These are phyloP conservation scores for Nymphicus hollandicus DNA, from an alignment of 2,113 vertebrate species.

Conservation along the genomic window DNA sequence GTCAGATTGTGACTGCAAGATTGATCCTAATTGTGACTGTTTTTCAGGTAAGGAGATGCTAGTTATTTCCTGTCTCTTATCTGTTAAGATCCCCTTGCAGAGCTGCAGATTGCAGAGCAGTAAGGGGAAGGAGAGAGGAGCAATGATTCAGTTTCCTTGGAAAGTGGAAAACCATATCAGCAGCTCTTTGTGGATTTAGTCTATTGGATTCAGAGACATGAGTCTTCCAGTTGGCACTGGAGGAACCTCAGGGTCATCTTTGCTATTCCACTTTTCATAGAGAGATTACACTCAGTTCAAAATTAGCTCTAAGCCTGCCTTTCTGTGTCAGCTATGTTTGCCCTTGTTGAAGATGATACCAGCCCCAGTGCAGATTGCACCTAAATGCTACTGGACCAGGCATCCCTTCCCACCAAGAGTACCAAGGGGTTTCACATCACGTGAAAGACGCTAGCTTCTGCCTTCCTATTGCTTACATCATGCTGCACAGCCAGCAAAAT, in stretches of 20 bases:
- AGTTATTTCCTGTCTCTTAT: neutral
- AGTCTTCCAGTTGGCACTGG: neutral
- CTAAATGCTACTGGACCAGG: neutral
- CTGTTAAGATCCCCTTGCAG: neutral
- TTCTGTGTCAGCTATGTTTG: neutral
- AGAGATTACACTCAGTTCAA: neutral
- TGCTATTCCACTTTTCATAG: neutral
- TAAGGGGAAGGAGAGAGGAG: neutral
- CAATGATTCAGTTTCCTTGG: neutral
- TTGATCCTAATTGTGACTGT: conserved; percentile 97
- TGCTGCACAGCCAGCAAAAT: neutral
- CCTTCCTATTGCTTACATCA: neutral
- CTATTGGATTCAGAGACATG: neutral
- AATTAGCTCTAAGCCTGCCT: neutral
- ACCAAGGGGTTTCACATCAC: neutral
- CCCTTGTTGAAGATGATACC: neutral
- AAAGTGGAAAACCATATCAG: neutral
- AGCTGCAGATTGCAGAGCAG: neutral
- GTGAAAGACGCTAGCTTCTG: neutral
- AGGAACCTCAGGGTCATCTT: neutral
- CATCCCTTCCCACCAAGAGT: neutral
- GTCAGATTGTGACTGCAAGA: conserved; percentile 98
- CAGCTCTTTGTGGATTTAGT: neutral
- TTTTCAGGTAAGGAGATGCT: conserved; percentile 85
- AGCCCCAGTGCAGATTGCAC: neutral